phyloP scores from a whole-genome alignment of 2,797 vertebrate genomes.

The Sebastes umbrosus region DNA sequence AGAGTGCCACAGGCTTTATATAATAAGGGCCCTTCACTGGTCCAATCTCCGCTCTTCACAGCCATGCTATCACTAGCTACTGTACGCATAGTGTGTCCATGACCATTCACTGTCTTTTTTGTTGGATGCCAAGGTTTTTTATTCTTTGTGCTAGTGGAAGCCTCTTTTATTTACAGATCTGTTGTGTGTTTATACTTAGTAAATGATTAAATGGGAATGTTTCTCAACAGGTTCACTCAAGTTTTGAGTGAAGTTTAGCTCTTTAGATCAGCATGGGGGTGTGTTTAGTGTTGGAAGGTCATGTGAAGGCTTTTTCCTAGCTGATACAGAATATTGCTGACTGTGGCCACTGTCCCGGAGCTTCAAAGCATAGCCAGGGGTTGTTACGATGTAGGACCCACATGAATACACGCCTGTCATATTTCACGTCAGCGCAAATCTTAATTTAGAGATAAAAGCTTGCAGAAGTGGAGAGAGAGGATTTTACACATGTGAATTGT shows the following conservation, averaged over 20 bases:
- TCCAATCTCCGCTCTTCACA: conserved; percentile 53
- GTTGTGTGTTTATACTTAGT: background rate
- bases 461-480: background rate
- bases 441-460: background rate
- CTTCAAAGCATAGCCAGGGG: background rate
- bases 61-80: conserved; percentile 37
- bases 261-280: background rate
- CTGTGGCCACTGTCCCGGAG: background rate
- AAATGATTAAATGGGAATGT: conserved; percentile 8
- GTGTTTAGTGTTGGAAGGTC: background rate
- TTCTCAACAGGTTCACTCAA: background rate
- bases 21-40: conserved; percentile 73
- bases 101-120: conserved; percentile 5
- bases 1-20: conserved; percentile 76
- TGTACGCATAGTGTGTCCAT: conserved; percentile 29
- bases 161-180: conserved; percentile 1
- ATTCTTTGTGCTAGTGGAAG: background rate
- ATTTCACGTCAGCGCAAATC: background rate
- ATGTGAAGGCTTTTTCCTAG: background rate
- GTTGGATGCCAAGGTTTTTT: background rate
- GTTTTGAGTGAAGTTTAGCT: background rate
- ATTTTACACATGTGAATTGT: background rate
- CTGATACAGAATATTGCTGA: background rate
- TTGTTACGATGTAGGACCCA: background rate
- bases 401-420: background rate